These are phyloP conservation scores for Holacanthella duospinosa DNA, from an alignment of 2,888 invertebrate genomes.

Conservation along the genomic window DNA sequence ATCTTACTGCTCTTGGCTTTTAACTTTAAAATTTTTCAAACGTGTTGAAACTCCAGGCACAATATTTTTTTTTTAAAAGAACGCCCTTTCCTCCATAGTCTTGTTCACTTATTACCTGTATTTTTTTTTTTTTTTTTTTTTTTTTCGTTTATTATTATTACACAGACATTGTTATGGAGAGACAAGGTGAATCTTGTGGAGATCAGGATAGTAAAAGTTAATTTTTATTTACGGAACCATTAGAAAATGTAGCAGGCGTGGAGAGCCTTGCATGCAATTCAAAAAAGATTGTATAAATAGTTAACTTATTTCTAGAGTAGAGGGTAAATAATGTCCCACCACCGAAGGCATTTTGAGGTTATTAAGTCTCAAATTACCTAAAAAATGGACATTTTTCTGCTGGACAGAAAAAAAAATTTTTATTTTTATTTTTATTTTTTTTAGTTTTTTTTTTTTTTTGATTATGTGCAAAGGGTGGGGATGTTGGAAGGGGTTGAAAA, in stretches of 20 bases:
- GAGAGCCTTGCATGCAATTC: background rate
- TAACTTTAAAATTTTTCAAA: background rate
- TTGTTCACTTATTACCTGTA: background rate
- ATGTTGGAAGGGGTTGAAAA: no score
- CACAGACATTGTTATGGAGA: background rate
- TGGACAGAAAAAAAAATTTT: no score
- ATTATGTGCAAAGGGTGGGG: no score
- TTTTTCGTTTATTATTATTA: background rate
- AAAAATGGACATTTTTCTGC: no score
- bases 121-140: background rate
- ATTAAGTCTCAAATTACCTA: no score
- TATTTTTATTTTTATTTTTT: no score
- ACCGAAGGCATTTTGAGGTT: no score
- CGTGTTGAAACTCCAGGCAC: background rate
- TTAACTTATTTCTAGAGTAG: no score
- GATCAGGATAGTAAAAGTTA: background rate
- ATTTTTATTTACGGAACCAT: slow-evolving; percentile 1
- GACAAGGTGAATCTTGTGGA: background rate
- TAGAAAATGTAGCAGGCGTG: background rate
- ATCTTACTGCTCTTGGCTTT: background rate
- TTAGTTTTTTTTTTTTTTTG: no score
- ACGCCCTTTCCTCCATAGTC: background rate
- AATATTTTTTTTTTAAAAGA: background rate
- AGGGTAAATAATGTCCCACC: no score
- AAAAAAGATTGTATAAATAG: no score